Percentiles rank a stretch among this genome's conserved stretches.
phyloP scores from a whole-genome alignment of 2,888 invertebrate species.

The Pandemis corylana region DNA sequence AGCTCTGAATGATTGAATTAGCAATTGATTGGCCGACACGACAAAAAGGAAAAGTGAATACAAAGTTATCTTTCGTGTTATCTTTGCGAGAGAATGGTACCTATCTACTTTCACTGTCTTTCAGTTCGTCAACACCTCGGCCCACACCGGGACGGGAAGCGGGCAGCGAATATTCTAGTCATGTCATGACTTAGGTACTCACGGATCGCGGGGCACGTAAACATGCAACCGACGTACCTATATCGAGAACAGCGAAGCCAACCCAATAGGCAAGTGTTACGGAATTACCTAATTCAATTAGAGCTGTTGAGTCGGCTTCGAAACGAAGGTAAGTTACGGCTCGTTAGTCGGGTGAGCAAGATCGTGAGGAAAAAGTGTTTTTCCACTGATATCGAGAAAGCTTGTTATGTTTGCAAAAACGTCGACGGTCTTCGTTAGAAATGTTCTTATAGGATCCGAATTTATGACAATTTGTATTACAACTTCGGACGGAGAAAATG shows the following conservation, averaged over 20 bases:
- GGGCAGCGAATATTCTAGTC: slow-evolving; percentile 41
- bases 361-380: slow-evolving; percentile 39
- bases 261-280: slow-evolving; percentile 59
- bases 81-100: slow-evolving; percentile 63
- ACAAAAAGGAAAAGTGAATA: slow-evolving; percentile 66
- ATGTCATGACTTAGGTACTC: slow-evolving; percentile 30
- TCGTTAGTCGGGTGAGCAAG: slow-evolving; percentile 43
- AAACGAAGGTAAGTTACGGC: slow-evolving; percentile 45
- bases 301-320: slow-evolving; percentile 63
- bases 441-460: background rate
- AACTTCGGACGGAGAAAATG: slow-evolving; percentile 26
- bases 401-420: slow-evolving; percentile 2
- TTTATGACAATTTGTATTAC: slow-evolving; percentile 2
- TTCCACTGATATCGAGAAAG: slow-evolving; percentile 23
- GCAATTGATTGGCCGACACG: slow-evolving; percentile 63
- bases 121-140: slow-evolving; percentile 41
- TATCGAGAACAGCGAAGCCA: slow-evolving; percentile 61
- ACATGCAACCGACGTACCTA: slow-evolving; percentile 44
- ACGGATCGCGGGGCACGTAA: slow-evolving; percentile 35
- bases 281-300: slow-evolving; percentile 78
- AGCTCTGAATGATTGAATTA: slow-evolving; percentile 67
- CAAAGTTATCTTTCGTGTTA: slow-evolving; percentile 65
- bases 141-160: slow-evolving; percentile 31
- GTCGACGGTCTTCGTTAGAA: background rate
- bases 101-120: slow-evolving; percentile 50